Evolutionary conservation across 2,797 vertebrate species (phyloP).

Genomic region (Amazonetta brasiliensis): DNA sequence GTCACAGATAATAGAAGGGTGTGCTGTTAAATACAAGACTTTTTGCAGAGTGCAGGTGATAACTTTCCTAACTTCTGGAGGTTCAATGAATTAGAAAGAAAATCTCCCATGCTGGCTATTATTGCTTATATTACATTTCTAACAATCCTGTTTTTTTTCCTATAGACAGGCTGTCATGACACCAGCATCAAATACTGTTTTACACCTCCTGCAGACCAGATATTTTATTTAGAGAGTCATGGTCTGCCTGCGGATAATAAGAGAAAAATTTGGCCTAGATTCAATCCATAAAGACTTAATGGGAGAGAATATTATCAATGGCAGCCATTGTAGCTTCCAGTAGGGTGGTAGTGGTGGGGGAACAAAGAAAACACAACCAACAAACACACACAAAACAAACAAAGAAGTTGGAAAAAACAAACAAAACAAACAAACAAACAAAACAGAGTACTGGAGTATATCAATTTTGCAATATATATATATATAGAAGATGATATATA

Average conservation of each 20-base stretch:
- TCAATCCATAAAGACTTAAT: background rate
- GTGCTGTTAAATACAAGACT: background rate
- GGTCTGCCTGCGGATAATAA: background rate
- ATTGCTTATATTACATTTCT: background rate
- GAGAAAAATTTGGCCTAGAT: background rate
- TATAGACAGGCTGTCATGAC: background rate
- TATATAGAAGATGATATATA: background rate
- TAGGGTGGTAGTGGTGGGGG: no score
- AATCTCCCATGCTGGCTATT: background rate
- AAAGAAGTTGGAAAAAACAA: background rate
- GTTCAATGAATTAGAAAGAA: background rate
- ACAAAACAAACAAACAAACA: background rate
- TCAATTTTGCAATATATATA: background rate
- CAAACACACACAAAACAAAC: background rate
- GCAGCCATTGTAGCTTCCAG: background rate
- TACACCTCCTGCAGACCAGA: background rate
- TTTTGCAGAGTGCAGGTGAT: background rate
- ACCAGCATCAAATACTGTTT: background rate
- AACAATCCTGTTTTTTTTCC: background rate
- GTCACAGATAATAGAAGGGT: background rate
- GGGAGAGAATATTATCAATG: background rate
- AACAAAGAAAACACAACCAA: background rate
- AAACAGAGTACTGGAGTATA: background rate
- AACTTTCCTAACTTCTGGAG: background rate
- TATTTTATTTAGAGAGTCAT: background rate